phyloP scores from a whole-genome alignment of 64 coral and sea anemone genomes.

The Pocillopora damicornis region DNA sequence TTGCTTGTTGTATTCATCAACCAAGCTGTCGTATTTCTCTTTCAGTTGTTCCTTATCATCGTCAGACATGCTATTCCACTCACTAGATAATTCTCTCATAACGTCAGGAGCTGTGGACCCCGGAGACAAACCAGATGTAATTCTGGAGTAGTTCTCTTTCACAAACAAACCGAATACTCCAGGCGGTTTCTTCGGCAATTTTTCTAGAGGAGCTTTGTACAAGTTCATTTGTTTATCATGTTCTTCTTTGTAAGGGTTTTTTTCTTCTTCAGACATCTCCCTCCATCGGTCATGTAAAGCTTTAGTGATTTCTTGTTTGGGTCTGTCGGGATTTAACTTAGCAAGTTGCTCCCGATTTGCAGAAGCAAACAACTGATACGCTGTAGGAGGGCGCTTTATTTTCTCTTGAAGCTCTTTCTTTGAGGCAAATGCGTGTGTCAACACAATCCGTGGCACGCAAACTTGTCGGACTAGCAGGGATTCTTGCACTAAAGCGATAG shows the following conservation, averaged over 20 bases:
- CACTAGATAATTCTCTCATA: not conserved
- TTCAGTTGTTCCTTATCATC: constrained; percentile 2
- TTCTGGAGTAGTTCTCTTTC: not conserved
- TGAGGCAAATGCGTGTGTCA: not conserved
- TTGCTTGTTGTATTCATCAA: not conserved
- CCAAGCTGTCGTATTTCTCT: not conserved
- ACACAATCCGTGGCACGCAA: not conserved
- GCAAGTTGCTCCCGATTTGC: not conserved
- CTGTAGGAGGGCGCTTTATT: constrained; percentile 2
- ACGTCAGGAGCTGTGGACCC: not conserved
- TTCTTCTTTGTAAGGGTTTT: constrained; percentile 14
- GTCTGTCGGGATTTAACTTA: not conserved
- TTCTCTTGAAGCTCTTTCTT: not conserved
- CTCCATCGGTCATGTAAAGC: not conserved
- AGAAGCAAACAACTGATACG: not conserved
- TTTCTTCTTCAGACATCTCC: constrained; percentile 13
- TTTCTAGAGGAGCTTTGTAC: constrained; percentile 10
- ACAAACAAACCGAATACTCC: constrained; percentile 18
- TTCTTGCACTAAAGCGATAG: not conserved
- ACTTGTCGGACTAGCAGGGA: not conserved
- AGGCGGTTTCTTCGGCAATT: constrained; percentile 25
- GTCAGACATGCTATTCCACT: constrained; percentile 9
- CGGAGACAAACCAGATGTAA: not conserved
- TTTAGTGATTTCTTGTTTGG: not conserved
- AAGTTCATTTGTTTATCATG: not conserved